Evolutionary conservation across 2,888 invertebrate genomes (phyloP), one percentile per base, ranked within the genome.

Genomic region (Protophormia terraenovae): DNA sequence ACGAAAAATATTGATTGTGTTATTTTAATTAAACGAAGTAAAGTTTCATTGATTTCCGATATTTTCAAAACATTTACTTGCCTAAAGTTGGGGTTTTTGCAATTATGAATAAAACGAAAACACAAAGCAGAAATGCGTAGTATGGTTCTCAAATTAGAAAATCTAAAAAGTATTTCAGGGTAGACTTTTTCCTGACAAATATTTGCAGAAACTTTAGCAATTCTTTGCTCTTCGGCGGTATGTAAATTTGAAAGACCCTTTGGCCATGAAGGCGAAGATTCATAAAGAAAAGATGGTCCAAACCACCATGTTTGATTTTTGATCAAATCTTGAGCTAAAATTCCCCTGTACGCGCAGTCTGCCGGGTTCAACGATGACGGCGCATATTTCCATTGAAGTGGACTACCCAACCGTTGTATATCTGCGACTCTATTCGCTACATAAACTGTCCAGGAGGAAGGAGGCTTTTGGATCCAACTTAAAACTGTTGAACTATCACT

Each of bases 401-500:
- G 32, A 16, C 24, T 53, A 22, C 32, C n/a, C n/a, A n/a, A 24
- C 3, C 24, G 8, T 24, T 47, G 29, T 29, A 53, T 53, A 27
- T 67, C 62, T 1, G 62, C 62, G 22, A 62, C 67, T n/a, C 38
- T 78, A 38, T 78, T 53, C 7, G 77, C 67, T 3, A 77, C 58
- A 35, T 67, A 77, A 19, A 77, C 67, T 38, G 38, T 64, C 76
- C 82, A 82, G 4, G 32, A n/a, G 3, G 62, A 64, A 12, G 83
- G 41, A 7, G 79, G 55, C 41, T 75, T 67, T n/a, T 58, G 32
- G n/a, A 83, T 77, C 77, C 77, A 71, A 62, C 53, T 62, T 7
- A 83, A 58, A 16, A 78, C 69, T 5, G 69, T 75, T 10, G 73
- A 69, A 29, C 73, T 79, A 41, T 83, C 83, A 32, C 75, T 79